phyloP scores from a whole-genome alignment of 2,113 vertebrate genomes.

The Orientallactaga bullata region DNA sequence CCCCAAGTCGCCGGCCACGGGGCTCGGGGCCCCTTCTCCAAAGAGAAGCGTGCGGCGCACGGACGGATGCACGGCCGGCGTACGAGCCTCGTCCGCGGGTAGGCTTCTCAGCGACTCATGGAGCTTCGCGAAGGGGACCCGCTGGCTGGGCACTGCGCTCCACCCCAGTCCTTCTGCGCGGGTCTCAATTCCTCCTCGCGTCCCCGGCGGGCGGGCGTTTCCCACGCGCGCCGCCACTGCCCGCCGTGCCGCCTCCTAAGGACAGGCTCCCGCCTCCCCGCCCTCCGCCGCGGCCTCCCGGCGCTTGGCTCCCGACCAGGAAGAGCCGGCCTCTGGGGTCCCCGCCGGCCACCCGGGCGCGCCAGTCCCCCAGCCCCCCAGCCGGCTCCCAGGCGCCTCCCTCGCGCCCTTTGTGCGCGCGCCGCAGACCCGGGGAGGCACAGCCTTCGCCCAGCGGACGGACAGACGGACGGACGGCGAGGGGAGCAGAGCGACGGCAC shows the following conservation, averaged over 20 bases:
- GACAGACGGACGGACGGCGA: not conserved
- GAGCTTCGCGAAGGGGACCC: not conserved
- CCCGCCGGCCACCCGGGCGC: not conserved
- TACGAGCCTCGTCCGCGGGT: not conserved
- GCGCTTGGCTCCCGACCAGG: slow-evolving; percentile 13
- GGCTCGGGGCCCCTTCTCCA: not conserved
- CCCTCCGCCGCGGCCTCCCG: not conserved
- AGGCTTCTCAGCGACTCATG: not conserved
- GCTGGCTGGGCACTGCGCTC: not conserved
- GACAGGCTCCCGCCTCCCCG: not conserved
- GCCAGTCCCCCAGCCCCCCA: not conserved
- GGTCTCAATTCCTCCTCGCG: not conserved
- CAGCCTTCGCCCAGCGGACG: not conserved
- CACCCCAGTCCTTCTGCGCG: not conserved
- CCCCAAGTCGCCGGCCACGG: not conserved
- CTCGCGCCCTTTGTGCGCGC: slow-evolving; percentile 40
- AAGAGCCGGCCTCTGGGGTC: not conserved
- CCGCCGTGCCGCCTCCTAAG: not conserved
- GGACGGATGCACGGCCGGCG: not conserved
- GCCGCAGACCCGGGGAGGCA: not conserved
- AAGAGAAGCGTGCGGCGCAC: not conserved
- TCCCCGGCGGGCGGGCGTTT: not conserved
- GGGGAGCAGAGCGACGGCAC: not conserved
- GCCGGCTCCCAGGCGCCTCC: not conserved
- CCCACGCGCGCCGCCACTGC: slow-evolving; percentile 11